A percentile compares a stretch with the other conserved stretches of the same genome.
phyloP scores from a whole-genome alignment of 2,888 invertebrate species.

The Rhorus exstirpatorius region DNA sequence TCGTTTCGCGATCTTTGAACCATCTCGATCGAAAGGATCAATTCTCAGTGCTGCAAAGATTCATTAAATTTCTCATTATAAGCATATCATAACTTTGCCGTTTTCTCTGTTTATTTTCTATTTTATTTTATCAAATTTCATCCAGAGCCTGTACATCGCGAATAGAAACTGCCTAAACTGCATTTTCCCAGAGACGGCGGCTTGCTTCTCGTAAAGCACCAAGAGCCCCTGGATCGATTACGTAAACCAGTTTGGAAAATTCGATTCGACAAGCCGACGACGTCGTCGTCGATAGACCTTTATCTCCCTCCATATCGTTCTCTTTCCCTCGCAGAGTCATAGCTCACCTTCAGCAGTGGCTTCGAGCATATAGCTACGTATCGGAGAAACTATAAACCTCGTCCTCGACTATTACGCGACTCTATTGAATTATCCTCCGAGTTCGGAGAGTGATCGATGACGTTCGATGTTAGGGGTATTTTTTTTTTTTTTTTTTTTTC shows the following conservation, averaged over 20 bases:
- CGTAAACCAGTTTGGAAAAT: conserved; percentile 69
- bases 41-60: no score
- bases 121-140: background rate
- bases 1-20: no score
- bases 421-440: conserved; percentile 51
- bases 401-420: conserved; percentile 38
- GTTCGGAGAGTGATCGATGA: conserved; percentile 38
- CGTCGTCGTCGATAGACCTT: conserved; percentile 57
- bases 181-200: conserved; percentile 15
- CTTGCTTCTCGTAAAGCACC: conserved; percentile 36
- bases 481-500: background rate
- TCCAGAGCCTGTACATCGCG: background rate
- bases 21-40: no score
- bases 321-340: background rate
- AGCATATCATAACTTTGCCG: no score
- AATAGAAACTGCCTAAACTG: no score
- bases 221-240: conserved; percentile 62
- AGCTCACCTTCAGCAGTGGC: conserved; percentile 20
- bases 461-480: conserved; percentile 11
- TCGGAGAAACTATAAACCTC: conserved; percentile 17
- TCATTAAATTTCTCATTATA: no score
- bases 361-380: conserved; percentile 28
- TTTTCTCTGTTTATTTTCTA: no score
- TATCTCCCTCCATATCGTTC: conserved; percentile 16
- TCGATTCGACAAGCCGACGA: conserved; percentile 66